Evolutionary conservation across 2,888 invertebrate genomes (phyloP), one percentile per base, ranked within the genome.

Genomic region (Drosophila maculinotata): DNA sequence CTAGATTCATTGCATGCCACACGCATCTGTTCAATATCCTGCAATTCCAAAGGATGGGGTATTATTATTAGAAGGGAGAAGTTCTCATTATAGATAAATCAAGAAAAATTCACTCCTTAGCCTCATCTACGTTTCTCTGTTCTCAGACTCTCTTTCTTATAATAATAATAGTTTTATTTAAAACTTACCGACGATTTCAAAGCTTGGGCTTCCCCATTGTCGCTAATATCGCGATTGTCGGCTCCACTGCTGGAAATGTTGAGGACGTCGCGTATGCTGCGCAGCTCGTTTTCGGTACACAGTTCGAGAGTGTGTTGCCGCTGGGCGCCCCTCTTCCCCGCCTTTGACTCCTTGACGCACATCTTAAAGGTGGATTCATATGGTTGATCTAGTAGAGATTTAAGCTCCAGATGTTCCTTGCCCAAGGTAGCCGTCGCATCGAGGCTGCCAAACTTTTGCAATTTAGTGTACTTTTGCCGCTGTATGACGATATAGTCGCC

Each of bases 161-260:
- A n/a, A n/a, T n/a, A n/a, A n/a, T n/a, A n/a, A n/a, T n/a, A n/a
- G n/a, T n/a, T n/a, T n/a, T n/a, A n/a, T n/a, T n/a, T n/a, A n/a
- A n/a, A 23, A 4, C 44, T 4, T 49, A 75, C 72, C 48, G 38
- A 39, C 28, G 95, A 94, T 1, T 96, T 95, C 5, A 99, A 91
- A 68, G 94, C 94, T 92, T 99, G 98, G 0, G 98, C 97, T 26
- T 85, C 89, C 0, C 91, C 90, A 53, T 94, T 95, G 87, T 97
- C 97, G 15, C 93, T 92, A 53, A 98, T 95, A 80, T 96, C 94
- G 68, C 98, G 93, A 90, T 98, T 98, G 89, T 98, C 98, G 17
- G 90, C 92, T 4, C 97, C 97, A 70, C 95, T 95, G 60, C 93
- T 90, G 71, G 94, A 94, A 14, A 94, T 94, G 49, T 94, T 93